Percentiles rank a stretch among this genome's conserved stretches.
Evolutionary conservation across 2,797 vertebrate species (phyloP).

Genomic region (Melopsittacus undulatus): DNA sequence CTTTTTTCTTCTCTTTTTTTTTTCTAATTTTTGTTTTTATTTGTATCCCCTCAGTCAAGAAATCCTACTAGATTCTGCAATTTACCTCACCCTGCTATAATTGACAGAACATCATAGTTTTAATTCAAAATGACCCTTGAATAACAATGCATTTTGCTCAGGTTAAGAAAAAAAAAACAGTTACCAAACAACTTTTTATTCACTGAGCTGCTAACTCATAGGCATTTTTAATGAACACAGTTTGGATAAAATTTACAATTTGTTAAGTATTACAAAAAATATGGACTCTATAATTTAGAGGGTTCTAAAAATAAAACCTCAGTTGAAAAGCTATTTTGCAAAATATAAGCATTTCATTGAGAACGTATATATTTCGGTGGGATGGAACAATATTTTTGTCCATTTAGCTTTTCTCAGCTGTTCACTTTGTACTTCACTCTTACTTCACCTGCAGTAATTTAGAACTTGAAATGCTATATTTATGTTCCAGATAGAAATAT

Average conservation of each 20-base stretch:
- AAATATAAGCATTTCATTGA: neutral
- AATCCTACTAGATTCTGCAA: neutral
- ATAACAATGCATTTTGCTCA: neutral
- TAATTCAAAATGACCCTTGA: neutral
- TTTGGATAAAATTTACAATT: neutral
- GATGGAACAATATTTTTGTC: neutral
- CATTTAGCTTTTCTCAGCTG: neutral
- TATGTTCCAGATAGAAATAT: neutral
- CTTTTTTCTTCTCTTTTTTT: fast-evolving
- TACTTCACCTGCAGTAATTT: conserved; percentile 4
- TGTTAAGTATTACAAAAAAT: neutral
- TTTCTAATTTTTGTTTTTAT: neutral
- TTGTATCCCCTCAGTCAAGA: neutral
- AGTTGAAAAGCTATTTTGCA: neutral
- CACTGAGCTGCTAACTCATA: neutral
- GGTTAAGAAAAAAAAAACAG: neutral
- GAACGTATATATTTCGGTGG: neutral
- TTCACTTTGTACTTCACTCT: neutral
- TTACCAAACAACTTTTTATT: neutral
- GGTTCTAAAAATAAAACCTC: neutral
- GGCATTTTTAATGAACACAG: neutral
- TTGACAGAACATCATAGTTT: neutral
- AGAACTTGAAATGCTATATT: neutral
- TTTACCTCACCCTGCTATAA: neutral
- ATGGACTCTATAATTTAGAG: neutral